Base-by-base conservation (phyloP, 1,140 invertebrate species). In the Hypothenemus hampei region DNA sequence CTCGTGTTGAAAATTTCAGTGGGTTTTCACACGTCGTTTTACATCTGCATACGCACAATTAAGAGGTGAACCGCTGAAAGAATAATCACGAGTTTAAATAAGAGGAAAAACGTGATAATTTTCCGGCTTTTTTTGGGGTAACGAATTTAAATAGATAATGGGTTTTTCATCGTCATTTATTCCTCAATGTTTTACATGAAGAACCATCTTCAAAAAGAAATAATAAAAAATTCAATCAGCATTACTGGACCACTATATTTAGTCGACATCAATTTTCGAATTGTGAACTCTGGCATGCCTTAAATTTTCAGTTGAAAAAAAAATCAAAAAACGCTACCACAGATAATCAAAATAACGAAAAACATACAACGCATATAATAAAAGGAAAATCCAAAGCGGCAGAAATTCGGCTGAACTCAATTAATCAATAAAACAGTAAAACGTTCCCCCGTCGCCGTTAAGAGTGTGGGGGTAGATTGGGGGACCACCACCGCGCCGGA, bases 371-470 rank as follows among this genome's bases (percentile, higher is more conserved):
- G 10, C 15, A 21, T n/a, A 43, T 60, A 68, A 69, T 70, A 70
- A 70, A 70, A 69, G 54, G 61, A 58, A 67, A 67, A 70, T 70
- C 65, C 65, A 58, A 62, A 68, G 65, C 67, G 65, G 60, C 59
- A 68, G 66, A 68, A 68, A 66, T 68, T 68, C 66, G 66, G 65
- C 65, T 65, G 65, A 70, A 70, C 68, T 70, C 68, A 70, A 70
- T 69, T 70, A 70, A 70, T 70, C 68, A 70, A 70, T 70, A 70
- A 70, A 69, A 70, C 68, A 70, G 68, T 70, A 68, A 70, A 70
- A 70, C 66, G 68, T 59, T 68, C 65, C 66, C 68, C 66, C 65
- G 66, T 66, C 62, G 66, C 65, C 58, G 67, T 68, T 67, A 68
- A 67, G 64, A 66, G 67, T 68, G 66, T 65, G 63, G 60, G 48